These are phyloP conservation scores for Etia nguti DNA, from an alignment of 2,113 vertebrate species.

Conservation along the genomic window DNA sequence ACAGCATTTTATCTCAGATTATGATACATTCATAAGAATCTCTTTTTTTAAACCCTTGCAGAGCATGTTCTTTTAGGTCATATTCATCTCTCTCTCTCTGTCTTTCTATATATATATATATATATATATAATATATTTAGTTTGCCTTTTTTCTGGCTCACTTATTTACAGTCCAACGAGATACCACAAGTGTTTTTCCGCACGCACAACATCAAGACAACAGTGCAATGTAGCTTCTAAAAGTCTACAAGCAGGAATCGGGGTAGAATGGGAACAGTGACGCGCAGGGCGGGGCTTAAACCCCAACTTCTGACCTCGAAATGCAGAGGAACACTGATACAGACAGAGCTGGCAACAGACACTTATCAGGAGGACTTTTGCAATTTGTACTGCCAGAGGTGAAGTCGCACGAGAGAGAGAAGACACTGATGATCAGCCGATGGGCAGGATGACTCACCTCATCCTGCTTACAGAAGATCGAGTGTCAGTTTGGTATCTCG, in stretches of 20 bases:
- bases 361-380: background rate
- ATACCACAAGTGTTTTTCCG: constrained; percentile 37
- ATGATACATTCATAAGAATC: constrained; percentile 64
- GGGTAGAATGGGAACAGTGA: background rate
- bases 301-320: constrained; percentile 13
- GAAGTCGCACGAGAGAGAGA: background rate
- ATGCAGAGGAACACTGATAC: background rate
- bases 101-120: background rate
- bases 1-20: constrained; percentile 57
- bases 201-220: constrained; percentile 48
- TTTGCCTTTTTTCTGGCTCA: background rate
- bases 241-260: constrained; percentile 43
- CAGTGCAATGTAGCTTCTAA: constrained; percentile 53
- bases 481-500: background rate
- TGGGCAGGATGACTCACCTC: constrained; percentile 2
- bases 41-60: constrained; percentile 33
- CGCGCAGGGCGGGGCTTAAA: background rate
- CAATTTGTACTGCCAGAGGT: background rate
- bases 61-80: constrained; percentile 19
- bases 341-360: background rate
- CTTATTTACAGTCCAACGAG: constrained; percentile 57
- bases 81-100: background rate
- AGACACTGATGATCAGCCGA: background rate
- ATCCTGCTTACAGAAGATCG: background rate
- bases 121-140: background rate